Percentiles rank a stretch among this genome's conserved stretches.
These are phyloP conservation scores for Philopedon plagiatum DNA, from an alignment of 2,888 invertebrate species.

Conservation along the genomic window DNA sequence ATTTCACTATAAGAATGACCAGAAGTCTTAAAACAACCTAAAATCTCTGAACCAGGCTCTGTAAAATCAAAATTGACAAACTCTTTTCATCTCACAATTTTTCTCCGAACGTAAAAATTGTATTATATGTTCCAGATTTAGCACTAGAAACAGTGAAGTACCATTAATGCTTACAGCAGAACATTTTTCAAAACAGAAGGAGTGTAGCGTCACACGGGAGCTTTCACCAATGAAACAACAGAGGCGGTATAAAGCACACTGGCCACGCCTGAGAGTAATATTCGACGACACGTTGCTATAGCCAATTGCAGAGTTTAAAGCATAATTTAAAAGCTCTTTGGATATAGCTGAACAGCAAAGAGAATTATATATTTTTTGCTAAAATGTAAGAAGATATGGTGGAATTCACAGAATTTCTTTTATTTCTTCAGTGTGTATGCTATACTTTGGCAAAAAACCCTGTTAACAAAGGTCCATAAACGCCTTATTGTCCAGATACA, in stretches of 20 bases:
- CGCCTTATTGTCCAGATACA: too few species aligned
- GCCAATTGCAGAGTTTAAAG: slow-evolving; percentile 21
- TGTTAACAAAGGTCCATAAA: too few species aligned
- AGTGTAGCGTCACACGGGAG: neutral
- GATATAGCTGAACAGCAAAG: slow-evolving; percentile 2
- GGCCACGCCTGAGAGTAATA: slow-evolving; percentile 35
- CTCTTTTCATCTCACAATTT: too few species aligned
- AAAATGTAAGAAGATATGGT: neutral
- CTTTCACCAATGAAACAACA: slow-evolving; percentile 34
- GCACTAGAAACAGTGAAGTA: neutral
- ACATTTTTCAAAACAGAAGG: neutral
- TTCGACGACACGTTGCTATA: slow-evolving; percentile 27
- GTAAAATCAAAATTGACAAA: too few species aligned
- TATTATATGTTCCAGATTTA: too few species aligned
- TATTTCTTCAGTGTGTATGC: too few species aligned
- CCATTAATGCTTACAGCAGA: neutral
- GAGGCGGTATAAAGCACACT: slow-evolving; percentile 35
- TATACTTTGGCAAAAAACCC: too few species aligned
- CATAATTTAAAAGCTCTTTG: neutral
- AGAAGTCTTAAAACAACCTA: too few species aligned
- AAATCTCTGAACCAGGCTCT: too few species aligned
- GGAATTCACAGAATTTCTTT: neutral
- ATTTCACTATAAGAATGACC: too few species aligned
- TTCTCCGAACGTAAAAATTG: too few species aligned
- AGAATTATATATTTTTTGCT: neutral